Evolutionary conservation across 2,888 invertebrate species (phyloP).

Genomic region (Phorcus lineatus): DNA sequence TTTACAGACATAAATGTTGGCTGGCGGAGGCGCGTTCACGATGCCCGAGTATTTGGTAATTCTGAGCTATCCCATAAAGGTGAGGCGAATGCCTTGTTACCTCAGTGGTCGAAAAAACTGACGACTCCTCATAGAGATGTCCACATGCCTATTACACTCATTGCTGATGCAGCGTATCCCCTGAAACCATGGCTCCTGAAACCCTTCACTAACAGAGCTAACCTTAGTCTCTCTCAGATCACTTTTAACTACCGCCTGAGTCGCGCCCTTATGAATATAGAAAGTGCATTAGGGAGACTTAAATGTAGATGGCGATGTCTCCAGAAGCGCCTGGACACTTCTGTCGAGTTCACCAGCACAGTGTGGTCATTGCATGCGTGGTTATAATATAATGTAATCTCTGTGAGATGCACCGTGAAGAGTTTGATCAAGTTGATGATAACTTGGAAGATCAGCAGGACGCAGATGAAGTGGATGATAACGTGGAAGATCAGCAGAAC

Average conservation of each 20-base stretch:
- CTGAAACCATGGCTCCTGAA: background rate
- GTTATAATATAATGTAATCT: background rate
- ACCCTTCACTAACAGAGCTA: background rate
- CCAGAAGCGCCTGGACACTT: background rate
- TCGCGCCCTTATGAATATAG: background rate
- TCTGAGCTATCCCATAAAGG: background rate
- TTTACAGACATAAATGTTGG: too few relatives aligned
- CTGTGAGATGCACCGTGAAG: background rate
- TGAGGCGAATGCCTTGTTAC: background rate
- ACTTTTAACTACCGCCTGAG: too few relatives aligned
- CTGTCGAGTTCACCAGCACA: background rate
- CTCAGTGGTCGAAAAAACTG: too few relatives aligned
- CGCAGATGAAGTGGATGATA: background rate
- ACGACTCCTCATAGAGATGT: background rate
- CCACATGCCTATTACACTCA: too few relatives aligned
- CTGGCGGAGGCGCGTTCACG: too few relatives aligned
- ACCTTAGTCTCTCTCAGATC: background rate
- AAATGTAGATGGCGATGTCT: background rate
- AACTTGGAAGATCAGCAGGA: background rate
- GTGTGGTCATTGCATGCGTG: background rate
- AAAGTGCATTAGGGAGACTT: background rate
- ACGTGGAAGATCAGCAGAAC: too few relatives aligned
- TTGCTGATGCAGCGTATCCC: too few relatives aligned
- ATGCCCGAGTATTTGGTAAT: too few relatives aligned
- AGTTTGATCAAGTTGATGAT: background rate